A percentile compares a stretch with the other conserved stretches of the same genome.
Conservation (phyloP, 1,140 invertebrate genomes). For the Phymorhynchus buccinoides region DNA sequence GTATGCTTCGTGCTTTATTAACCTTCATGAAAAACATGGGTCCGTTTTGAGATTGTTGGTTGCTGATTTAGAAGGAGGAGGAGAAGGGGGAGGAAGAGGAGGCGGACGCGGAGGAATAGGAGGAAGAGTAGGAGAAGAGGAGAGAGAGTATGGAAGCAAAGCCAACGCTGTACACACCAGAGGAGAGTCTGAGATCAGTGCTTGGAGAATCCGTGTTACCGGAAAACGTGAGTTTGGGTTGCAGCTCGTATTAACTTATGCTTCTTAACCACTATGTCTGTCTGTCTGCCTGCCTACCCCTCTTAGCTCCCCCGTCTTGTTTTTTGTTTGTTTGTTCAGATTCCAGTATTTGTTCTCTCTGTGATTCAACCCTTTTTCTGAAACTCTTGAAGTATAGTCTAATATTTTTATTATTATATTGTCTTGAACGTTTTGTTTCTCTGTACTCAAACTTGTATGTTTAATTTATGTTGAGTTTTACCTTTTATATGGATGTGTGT, state of each 20-base stretch:
- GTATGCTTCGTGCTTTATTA: conserved; percentile 10
- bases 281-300: conserved; percentile 12
- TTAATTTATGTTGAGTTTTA: too few species aligned
- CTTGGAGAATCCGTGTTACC: neutral
- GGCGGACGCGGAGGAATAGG: too few species aligned
- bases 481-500: neutral
- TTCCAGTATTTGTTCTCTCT: neutral
- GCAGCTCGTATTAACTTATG: neutral
- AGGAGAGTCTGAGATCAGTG: neutral
- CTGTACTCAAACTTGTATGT: too few species aligned
- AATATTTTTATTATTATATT: too few species aligned
- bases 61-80: conserved; percentile 11
- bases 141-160: conserved; percentile 1
- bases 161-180: neutral
- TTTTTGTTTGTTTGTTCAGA: neutral
- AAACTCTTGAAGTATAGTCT: neutral
- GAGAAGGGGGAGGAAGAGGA: too few species aligned
- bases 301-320: neutral
- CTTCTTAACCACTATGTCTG: neutral
- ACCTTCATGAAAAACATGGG: neutral
- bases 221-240: neutral
- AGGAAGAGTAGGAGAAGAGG: conserved; percentile 13
- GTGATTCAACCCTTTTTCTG: neutral
- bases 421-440: too few species aligned
- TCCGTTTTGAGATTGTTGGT: neutral